A percentile compares a stretch with the other conserved stretches of the same genome.
phyloP scores from a whole-genome alignment of 2,113 vertebrate genomes.

The Rhipidura dahli region DNA sequence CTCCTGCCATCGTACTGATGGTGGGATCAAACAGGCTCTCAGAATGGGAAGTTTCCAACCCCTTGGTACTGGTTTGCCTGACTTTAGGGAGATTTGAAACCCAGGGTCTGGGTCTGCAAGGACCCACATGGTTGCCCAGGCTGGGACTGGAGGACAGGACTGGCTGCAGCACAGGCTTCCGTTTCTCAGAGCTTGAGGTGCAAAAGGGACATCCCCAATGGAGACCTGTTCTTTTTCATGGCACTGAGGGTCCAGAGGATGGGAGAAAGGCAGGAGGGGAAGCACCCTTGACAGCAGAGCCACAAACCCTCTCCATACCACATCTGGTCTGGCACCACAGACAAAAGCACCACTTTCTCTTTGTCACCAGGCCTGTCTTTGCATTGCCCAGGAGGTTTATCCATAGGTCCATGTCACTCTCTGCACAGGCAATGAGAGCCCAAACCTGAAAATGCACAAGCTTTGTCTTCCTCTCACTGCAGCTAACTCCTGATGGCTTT shows the following conservation, averaged over 20 bases:
- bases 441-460: neutral
- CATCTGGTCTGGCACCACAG: neutral
- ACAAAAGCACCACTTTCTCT: neutral
- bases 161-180: accelerated
- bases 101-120: neutral
- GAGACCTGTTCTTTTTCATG: neutral
- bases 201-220: neutral
- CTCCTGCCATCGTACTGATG: neutral
- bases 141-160: neutral
- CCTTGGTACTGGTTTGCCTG: neutral
- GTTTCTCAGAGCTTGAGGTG: neutral
- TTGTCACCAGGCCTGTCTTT: neutral
- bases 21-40: neutral
- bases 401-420: accelerated
- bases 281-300: neutral
- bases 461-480: neutral
- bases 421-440: neutral
- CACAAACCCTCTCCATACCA: neutral
- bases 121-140: neutral
- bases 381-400: neutral
- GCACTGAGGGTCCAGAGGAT: neutral
- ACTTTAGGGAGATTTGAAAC: neutral
- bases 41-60: neutral
- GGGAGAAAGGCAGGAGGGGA: neutral
- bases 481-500: neutral